These are phyloP conservation scores for Alcedo atthis DNA, from an alignment of 2,797 vertebrate species.

Conservation along the genomic window DNA sequence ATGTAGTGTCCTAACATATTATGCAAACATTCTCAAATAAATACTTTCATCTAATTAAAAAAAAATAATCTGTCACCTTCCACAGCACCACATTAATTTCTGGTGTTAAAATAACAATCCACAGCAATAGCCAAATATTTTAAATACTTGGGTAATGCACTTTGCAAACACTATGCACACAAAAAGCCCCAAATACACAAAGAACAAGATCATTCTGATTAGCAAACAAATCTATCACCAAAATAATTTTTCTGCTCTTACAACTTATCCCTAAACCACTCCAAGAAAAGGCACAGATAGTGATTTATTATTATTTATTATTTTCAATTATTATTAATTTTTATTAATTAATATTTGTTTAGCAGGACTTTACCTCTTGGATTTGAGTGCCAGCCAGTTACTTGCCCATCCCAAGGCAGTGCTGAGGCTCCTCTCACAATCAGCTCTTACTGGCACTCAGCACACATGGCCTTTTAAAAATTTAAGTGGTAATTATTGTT, in stretches of 20 bases:
- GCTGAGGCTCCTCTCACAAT: background rate
- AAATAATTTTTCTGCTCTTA: slow-evolving; percentile 49
- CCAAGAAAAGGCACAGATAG: slow-evolving; percentile 47
- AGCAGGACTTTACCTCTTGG: background rate
- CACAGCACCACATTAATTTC: slow-evolving; percentile 43
- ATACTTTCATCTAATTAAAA: slow-evolving; percentile 24
- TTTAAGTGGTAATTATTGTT: background rate
- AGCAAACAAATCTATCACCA: slow-evolving; percentile 39
- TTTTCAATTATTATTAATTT: no score
- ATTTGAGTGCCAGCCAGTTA: background rate
- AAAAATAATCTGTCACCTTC: background rate
- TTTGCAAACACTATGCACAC: background rate
- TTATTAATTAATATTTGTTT: background rate
- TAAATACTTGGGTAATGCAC: background rate
- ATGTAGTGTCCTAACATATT: slow-evolving; percentile 17
- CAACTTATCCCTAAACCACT: slow-evolving; percentile 48
- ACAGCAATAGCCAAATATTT: slow-evolving; percentile 17
- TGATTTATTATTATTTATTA: background rate
- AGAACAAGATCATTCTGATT: slow-evolving; percentile 50
- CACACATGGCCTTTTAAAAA: background rate
- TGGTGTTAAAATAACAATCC: slow-evolving; percentile 37
- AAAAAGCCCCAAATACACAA: background rate
- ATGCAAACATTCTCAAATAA: slow-evolving; percentile 20
- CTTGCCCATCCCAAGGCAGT: background rate
- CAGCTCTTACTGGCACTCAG: background rate